A percentile compares a stretch with the other conserved stretches of the same genome.
Conservation (phyloP, 2,797 vertebrate species). For the Heterohyrax brucei region DNA sequence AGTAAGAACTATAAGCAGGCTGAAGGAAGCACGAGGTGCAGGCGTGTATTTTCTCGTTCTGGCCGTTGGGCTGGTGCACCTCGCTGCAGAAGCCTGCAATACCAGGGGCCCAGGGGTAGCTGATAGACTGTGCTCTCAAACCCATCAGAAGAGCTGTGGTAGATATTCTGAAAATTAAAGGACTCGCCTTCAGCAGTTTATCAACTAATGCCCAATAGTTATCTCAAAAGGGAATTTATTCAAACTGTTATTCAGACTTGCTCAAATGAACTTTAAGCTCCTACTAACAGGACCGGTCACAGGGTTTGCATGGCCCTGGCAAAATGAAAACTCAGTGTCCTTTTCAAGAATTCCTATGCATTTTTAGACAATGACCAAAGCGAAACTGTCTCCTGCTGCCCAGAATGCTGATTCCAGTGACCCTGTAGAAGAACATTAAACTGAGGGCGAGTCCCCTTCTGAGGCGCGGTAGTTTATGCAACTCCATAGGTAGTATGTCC, state of each 20-base stretch:
- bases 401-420: no score
- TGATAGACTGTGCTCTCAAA: background rate
- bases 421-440: background rate
- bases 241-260: background rate
- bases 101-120: background rate
- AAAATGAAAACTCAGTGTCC: background rate
- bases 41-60: slow-evolving; percentile 22
- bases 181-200: slow-evolving; percentile 74
- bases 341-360: slow-evolving; percentile 2
- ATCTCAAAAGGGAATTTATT: background rate
- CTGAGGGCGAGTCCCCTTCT: background rate
- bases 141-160: slow-evolving; percentile 52
- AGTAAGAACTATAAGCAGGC: background rate
- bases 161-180: slow-evolving; percentile 69
- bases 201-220: slow-evolving; percentile 65
- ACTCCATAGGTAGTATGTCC: background rate
- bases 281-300: background rate
- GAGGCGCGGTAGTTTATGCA: background rate
- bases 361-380: background rate
- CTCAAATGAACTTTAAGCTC: background rate
- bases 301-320: background rate
- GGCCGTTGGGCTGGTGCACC: background rate
- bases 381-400: no score
- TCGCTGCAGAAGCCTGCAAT: background rate
- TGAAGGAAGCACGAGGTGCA: background rate